Evolutionary conservation across 2,797 vertebrate genomes (phyloP).

Genomic region (Cyprinodon diabolis): DNA sequence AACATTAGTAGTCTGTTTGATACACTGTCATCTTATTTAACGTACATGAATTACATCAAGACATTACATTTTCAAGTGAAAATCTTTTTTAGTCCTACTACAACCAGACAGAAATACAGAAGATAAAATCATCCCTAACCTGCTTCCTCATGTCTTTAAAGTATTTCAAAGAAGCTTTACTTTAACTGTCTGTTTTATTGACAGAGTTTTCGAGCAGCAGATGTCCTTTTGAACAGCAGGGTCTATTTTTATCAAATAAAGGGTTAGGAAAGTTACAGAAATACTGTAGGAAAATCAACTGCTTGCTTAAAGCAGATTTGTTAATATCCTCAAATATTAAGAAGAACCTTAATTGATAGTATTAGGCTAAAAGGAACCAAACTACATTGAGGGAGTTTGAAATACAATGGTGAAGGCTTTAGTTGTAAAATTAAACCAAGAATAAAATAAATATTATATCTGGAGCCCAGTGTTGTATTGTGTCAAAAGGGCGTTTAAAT

Average conservation of each 20-base stretch:
- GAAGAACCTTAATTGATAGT: not conserved
- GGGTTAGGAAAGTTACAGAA: slow-evolving; percentile 1
- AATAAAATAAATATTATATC: too few species aligned
- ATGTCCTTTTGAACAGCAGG: not conserved
- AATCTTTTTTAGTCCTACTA: not conserved
- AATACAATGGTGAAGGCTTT: not conserved
- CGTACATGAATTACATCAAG: not conserved
- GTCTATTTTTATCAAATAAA: slow-evolving; percentile 7
- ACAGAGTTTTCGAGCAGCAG: not conserved
- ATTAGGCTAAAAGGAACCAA: not conserved
- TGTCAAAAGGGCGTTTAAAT: too few species aligned
- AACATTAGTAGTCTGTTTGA: not conserved
- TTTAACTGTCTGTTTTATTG: slow-evolving; percentile 1
- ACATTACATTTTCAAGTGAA: not conserved
- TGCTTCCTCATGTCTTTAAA: not conserved
- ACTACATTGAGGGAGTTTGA: not conserved
- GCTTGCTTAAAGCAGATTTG: not conserved
- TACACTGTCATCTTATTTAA: not conserved
- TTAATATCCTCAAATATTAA: not conserved
- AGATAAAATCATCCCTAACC: not conserved
- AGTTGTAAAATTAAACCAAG: too few species aligned
- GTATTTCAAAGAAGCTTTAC: not conserved
- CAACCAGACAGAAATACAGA: not conserved
- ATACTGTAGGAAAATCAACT: not conserved
- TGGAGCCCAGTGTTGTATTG: too few species aligned